A percentile compares a stretch with the other conserved stretches of the same genome.
These are phyloP conservation scores for Anastatus disparis DNA, from an alignment of 1,140 invertebrate genomes.

Conservation along the genomic window DNA sequence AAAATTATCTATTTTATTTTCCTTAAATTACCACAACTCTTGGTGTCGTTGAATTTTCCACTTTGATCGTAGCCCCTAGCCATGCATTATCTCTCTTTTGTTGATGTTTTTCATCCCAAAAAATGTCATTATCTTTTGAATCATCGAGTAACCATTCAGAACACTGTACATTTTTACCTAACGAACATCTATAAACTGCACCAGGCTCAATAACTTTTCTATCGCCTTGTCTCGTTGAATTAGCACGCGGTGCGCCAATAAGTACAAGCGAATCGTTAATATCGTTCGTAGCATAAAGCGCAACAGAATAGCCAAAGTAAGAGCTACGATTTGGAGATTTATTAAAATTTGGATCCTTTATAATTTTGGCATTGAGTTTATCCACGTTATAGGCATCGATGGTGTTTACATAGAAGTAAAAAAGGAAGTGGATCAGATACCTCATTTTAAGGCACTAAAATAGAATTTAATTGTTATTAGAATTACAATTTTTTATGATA, in stretches of 20 bases:
- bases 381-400: too few species aligned
- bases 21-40: conserved; percentile 54
- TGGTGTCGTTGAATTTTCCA: conserved; percentile 46
- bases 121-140: too few species aligned
- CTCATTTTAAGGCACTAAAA: too few species aligned
- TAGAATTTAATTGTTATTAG: too few species aligned
- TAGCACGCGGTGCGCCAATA: conserved; percentile 53
- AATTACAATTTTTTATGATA: too few species aligned
- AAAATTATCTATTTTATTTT: too few species aligned
- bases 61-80: conserved; percentile 50
- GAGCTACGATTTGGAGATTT: too few species aligned
- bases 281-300: conserved; percentile 45
- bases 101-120: too few species aligned
- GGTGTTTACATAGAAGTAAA: too few species aligned
- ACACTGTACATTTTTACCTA: conserved; percentile 16
- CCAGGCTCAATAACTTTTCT: conserved; percentile 49
- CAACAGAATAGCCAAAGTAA: conserved; percentile 54
- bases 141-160: background rate
- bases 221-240: conserved; percentile 15
- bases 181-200: conserved; percentile 48
- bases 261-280: conserved; percentile 35
- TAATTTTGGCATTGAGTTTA: too few species aligned
- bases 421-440: too few species aligned
- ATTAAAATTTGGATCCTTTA: too few species aligned
- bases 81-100: conserved; percentile 45